phyloP scores from a whole-genome alignment of 1,140 invertebrate genomes.

The Zaprionus camerounensis region DNA sequence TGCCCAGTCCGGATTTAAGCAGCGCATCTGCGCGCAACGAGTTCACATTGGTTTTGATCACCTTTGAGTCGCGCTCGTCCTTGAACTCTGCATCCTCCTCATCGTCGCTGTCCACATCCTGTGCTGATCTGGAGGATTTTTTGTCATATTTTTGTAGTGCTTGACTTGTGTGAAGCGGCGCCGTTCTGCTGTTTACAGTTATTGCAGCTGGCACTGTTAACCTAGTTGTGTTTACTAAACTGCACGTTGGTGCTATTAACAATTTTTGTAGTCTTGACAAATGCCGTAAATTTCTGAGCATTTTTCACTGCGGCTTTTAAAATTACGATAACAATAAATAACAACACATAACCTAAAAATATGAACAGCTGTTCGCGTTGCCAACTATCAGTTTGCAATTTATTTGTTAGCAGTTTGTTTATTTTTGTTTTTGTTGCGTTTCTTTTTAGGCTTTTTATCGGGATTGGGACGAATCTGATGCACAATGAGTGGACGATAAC shows the following conservation, averaged over 20 bases:
- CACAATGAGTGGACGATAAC: slow-evolving; percentile 61
- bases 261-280: slow-evolving; percentile 34
- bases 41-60: slow-evolving; percentile 86
- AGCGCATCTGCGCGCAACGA: slow-evolving; percentile 88
- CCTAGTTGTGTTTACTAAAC: slow-evolving; percentile 11
- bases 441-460: slow-evolving; percentile 71
- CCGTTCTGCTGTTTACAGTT: background rate
- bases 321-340: slow-evolving; percentile 67
- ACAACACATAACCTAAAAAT: slow-evolving; percentile 59
- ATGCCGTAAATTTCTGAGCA: slow-evolving; percentile 61
- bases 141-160: slow-evolving; percentile 63
- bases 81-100: slow-evolving; percentile 78
- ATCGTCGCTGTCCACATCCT: slow-evolving; percentile 74
- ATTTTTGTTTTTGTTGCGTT: slow-evolving; percentile 62
- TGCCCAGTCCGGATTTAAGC: slow-evolving; percentile 87
- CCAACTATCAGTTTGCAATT: slow-evolving; percentile 45
- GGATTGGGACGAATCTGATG: slow-evolving; percentile 62
- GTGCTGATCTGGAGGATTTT: slow-evolving; percentile 54
- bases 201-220: background rate
- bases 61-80: slow-evolving; percentile 86
- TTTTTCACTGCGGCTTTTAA: slow-evolving; percentile 50
- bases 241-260: background rate
- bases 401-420: slow-evolving; percentile 25
- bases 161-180: slow-evolving; percentile 43
- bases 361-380: slow-evolving; percentile 65